Base-by-base conservation (phyloP, 2,797 vertebrate species). In the Champsocephalus gunnari region DNA sequence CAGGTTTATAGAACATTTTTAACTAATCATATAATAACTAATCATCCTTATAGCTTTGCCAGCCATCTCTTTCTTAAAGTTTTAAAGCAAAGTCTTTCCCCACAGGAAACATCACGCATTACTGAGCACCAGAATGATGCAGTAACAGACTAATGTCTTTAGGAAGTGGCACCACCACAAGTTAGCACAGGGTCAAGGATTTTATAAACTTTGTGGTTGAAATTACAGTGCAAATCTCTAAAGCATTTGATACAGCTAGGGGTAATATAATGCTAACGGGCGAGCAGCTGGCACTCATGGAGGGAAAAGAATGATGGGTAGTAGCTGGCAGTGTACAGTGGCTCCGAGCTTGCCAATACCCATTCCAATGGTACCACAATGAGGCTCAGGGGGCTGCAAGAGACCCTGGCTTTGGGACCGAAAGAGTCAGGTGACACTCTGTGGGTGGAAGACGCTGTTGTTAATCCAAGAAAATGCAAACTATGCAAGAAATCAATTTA, bases 271-370 rank as follows among this genome's bases (percentile, higher is more conserved):
- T 91, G 89, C 91, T 89, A 77, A 89, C 94, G 86, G 93, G 93
- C 81, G 92, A 94, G 96, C 95, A 94, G 95, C 95, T 95, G 93
- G 89, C 95, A 87, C 96, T 96, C 96, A 96, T 93, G 94, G 93
- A 94, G 95, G 94, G 92, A 93, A 93, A 92, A 95, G 94, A 96
- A 95, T 97, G 96, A 95, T 95, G 94, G 96, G 94, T 94, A 95
- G 93, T 89, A 93, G 94, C 95, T 96, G 93, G 92, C 93, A 84
- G 93, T 91, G 95, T 90, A 49, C 66, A 53, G 77, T 56, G 73
- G 72, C 71, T 60, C 24, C 54, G 77, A 73, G 70, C 66, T 62
- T 88, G 88, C 90, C 89, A 89, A 80, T 68, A 56, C 53, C 69
- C 80, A 84, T 86, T 91, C 89, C 88, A 70, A 61, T 28, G 71